Percentiles rank a stretch among this genome's conserved stretches.
Conservation (phyloP, 2,888 invertebrate genomes). For the Chrysolina americana region DNA sequence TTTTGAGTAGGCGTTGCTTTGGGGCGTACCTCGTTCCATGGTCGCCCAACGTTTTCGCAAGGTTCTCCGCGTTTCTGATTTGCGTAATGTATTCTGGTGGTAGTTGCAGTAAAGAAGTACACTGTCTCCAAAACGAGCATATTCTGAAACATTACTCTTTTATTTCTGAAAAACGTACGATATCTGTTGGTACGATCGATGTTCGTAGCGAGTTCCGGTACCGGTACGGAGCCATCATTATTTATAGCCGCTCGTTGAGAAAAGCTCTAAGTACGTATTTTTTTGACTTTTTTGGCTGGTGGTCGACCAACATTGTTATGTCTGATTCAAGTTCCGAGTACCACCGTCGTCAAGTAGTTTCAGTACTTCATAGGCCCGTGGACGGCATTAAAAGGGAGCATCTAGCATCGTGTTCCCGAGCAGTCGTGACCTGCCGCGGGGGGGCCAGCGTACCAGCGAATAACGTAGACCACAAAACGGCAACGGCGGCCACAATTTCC, state of each 20-base stretch:
- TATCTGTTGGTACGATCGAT: constrained; percentile 14
- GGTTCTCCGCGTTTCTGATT: neutral
- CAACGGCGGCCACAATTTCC: constrained; percentile 43
- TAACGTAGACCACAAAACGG: constrained; percentile 35
- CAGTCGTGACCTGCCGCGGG: constrained; percentile 58
- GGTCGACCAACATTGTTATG: constrained; percentile 18
- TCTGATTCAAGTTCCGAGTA: constrained; percentile 23
- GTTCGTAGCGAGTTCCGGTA: constrained; percentile 13
- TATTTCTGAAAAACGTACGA: neutral
- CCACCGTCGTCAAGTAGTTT: constrained; percentile 19
- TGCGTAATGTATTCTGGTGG: constrained; percentile 5
- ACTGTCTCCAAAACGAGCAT: neutral
- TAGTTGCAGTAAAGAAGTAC: neutral
- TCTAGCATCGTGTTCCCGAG: constrained; percentile 68
- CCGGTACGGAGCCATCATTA: constrained; percentile 11
- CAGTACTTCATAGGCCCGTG: constrained; percentile 51
- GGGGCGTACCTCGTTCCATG: neutral
- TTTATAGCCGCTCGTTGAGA: constrained; percentile 1
- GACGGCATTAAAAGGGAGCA: constrained; percentile 66
- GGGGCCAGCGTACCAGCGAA: constrained; percentile 48
- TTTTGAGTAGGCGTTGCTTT: neutral
- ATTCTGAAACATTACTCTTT: neutral
- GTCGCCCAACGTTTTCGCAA: neutral
- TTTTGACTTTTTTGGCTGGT: neutral
- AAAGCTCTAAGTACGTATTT: constrained; percentile 1